Percentiles rank a stretch among this genome's conserved stretches.
These are phyloP conservation scores for Tiliacea citrago DNA, from an alignment of 2,888 invertebrate species.

Conservation along the genomic window DNA sequence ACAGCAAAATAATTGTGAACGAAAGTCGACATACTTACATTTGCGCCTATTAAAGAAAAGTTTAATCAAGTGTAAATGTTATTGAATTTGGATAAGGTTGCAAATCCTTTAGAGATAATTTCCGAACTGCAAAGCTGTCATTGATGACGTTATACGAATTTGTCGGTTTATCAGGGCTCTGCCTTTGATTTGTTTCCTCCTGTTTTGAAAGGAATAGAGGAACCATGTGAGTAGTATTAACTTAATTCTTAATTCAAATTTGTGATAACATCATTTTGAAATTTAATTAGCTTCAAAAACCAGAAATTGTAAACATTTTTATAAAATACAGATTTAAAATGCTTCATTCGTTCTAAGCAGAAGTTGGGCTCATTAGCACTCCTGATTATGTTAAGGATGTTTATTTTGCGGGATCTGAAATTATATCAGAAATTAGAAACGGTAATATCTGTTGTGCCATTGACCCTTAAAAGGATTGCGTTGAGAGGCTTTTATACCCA, in stretches of 20 bases:
- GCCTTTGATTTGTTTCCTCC: slow-evolving; percentile 77
- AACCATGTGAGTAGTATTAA: slow-evolving; percentile 34
- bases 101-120: background rate
- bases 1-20: slow-evolving; percentile 50
- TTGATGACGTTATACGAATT: background rate
- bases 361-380: slow-evolving; percentile 24
- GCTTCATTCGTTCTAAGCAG: background rate
- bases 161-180: no score
- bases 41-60: background rate
- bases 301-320: background rate
- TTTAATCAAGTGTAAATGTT: slow-evolving; percentile 32
- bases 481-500: background rate
- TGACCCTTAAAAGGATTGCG: slow-evolving; percentile 17
- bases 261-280: background rate
- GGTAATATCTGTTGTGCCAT: background rate
- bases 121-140: slow-evolving; percentile 1
- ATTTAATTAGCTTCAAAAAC: background rate
- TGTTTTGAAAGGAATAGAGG: slow-evolving; percentile 58
- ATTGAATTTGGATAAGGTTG: slow-evolving; percentile 26
- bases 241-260: background rate
- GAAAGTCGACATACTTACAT: slow-evolving; percentile 49
- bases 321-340: background rate
- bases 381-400: background rate
- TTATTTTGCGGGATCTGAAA: slow-evolving; percentile 34
- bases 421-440: slow-evolving; percentile 18